Conservation (phyloP, 2,113 vertebrate genomes). For the Ascaphus truei region DNA sequence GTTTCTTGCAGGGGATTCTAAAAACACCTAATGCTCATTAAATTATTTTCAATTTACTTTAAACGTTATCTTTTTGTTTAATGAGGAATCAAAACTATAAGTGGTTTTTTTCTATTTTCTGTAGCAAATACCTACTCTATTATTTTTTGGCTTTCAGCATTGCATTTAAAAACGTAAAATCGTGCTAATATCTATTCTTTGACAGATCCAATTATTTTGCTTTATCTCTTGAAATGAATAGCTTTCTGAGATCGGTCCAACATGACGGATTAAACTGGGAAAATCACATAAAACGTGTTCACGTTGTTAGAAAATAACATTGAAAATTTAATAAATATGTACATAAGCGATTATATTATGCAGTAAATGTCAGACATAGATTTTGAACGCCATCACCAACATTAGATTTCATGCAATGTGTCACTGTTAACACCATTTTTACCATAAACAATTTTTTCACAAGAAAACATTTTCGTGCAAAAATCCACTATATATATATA, state of each 20-base stretch:
- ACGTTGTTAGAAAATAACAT: constrained; percentile 32
- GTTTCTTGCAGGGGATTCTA: not conserved
- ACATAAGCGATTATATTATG: constrained; percentile 29
- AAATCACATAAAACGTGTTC: constrained; percentile 26
- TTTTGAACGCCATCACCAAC: constrained; percentile 33
- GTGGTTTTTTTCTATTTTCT: not conserved
- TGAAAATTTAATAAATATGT: constrained; percentile 36
- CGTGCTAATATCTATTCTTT: not conserved
- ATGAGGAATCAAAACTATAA: not conserved
- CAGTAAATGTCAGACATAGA: constrained; percentile 20
- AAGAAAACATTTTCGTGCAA: constrained; percentile 46
- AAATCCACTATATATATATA: not conserved
- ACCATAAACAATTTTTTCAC: constrained; percentile 71
- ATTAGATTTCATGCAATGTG: constrained; percentile 58
- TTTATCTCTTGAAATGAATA: not conserved
- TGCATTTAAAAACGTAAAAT: not conserved
- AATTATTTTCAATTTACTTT: not conserved
- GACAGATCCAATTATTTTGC: not conserved
- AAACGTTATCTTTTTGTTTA: not conserved
- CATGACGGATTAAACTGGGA: not conserved
- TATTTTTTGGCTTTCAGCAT: not conserved
- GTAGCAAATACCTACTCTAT: not conserved
- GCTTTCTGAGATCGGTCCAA: not conserved
- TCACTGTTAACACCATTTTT: constrained; percentile 64
- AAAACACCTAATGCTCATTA: constrained; percentile 3